Percentiles rank a stretch among this genome's conserved stretches.
phyloP scores from a whole-genome alignment of 2,888 invertebrate species.

The Cephus sareptanus region DNA sequence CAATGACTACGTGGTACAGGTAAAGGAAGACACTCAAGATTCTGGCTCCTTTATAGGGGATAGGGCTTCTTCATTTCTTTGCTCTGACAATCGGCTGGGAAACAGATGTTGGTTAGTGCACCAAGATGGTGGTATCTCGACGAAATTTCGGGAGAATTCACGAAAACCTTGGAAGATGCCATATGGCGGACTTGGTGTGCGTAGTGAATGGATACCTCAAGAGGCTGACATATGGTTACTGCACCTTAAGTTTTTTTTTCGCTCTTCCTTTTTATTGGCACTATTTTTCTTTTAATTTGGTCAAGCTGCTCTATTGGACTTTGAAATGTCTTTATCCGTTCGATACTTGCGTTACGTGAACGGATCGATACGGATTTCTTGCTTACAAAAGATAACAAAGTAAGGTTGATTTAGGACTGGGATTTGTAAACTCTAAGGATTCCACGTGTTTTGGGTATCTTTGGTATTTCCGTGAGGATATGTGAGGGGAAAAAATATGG shows the following conservation, averaged over 20 bases:
- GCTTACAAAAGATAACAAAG: background rate
- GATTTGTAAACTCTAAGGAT: background rate
- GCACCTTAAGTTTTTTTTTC: background rate
- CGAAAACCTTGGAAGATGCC: conserved; percentile 28
- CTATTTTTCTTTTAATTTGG: background rate
- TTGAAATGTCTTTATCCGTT: background rate
- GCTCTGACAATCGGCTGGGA: conserved; percentile 16
- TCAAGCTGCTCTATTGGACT: background rate
- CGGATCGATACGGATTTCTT: background rate
- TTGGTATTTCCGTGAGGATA: background rate
- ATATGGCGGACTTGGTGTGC: conserved; percentile 45
- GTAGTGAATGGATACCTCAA: conserved; percentile 29
- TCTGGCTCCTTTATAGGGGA: background rate
- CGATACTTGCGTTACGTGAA: background rate
- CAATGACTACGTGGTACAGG: background rate
- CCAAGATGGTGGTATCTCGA: conserved; percentile 31
- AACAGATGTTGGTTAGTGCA: conserved; percentile 49
- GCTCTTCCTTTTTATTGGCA: background rate
- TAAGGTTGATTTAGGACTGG: background rate
- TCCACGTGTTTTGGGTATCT: background rate
- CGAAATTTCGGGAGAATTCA: conserved; percentile 27
- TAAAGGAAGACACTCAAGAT: conserved; percentile 2
- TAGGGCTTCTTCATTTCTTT: background rate
- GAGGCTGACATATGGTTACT: conserved; percentile 32
- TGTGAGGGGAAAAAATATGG: background rate